These are phyloP conservation scores for Zaprionus ghesquierei DNA, from an alignment of 1,140 invertebrate species.

Conservation along the genomic window DNA sequence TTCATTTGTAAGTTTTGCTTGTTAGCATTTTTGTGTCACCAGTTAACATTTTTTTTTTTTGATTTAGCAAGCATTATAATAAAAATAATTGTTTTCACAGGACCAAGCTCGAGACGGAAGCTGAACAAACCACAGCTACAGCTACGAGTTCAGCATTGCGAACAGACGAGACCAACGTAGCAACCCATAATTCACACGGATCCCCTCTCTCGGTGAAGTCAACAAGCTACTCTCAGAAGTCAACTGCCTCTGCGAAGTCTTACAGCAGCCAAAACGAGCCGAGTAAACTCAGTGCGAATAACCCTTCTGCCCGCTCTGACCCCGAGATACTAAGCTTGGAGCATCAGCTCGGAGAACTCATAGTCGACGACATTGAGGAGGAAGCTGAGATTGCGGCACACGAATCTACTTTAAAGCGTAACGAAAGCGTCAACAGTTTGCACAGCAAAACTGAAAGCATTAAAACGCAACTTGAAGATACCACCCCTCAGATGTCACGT, in stretches of 20 bases:
- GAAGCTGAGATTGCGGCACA: conserved; percentile 22
- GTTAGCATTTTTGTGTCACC: neutral
- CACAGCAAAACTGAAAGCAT: conserved; percentile 79
- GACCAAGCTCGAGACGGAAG: neutral
- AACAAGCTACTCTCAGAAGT: conserved; percentile 73
- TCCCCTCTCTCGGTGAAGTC: conserved; percentile 67
- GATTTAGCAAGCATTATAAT: neutral
- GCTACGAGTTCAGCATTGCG: neutral
- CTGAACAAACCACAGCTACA: neutral
- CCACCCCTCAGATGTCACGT: conserved; percentile 65
- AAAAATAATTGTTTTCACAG: neutral
- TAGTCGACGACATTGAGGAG: conserved; percentile 48
- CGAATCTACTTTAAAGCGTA: conserved; percentile 40
- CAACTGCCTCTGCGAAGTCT: conserved; percentile 73
- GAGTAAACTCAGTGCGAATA: neutral
- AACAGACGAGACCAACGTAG: neutral
- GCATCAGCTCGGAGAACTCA: conserved; percentile 48
- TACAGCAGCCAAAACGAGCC: conserved; percentile 3
- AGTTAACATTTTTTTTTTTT: neutral
- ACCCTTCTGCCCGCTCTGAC: neutral
- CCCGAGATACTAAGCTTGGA: conserved; percentile 8
- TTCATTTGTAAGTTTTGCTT: conserved; percentile 40
- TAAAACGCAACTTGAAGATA: conserved; percentile 69
- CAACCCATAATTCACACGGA: conserved; percentile 16
- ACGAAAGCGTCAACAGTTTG: conserved; percentile 64